Evolutionary conservation across 64 coral and sea anemone species (phyloP).

Genomic region (Actinia tenebrosa): DNA sequence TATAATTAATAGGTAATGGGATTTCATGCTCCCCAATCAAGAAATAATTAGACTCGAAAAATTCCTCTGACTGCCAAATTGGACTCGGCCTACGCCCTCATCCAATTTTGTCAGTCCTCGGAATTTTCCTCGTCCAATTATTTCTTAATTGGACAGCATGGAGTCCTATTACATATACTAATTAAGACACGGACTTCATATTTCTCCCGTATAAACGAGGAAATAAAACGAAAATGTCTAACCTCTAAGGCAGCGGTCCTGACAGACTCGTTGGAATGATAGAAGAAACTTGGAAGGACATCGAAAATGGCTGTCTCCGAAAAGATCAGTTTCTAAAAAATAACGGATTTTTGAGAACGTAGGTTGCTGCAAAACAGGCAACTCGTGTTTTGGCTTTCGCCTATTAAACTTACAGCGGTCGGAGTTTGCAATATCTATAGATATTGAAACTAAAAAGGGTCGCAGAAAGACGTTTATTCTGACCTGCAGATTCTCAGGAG

Average conservation of each 20-base stretch:
- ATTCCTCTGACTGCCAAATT: no score
- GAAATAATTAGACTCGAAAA: no score
- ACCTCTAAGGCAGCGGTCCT: constrained; percentile 92
- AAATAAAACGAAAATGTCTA: not conserved
- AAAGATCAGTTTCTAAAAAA: constrained; percentile 84
- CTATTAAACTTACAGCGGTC: no score
- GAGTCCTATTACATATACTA: no score
- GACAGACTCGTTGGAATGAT: constrained; percentile 77
- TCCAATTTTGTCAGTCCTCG: no score
- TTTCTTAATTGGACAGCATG: no score
- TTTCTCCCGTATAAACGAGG: not conserved
- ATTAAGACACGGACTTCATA: not conserved
- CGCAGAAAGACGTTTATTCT: not conserved
- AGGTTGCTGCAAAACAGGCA: not conserved
- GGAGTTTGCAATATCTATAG: not conserved
- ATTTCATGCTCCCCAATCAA: no score
- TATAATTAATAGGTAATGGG: no score
- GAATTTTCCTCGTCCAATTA: no score
- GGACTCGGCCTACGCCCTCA: no score
- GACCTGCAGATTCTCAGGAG: constrained; percentile 90
- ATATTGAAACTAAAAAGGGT: not conserved
- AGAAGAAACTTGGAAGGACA: constrained; percentile 93
- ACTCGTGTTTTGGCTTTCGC: no score
- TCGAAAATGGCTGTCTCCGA: constrained; percentile 97
- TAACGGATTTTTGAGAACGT: not conserved